Percentiles rank a stretch among this genome's conserved stretches.
Conservation (phyloP, 2,113 vertebrate species). For the Sylvietta virens region DNA sequence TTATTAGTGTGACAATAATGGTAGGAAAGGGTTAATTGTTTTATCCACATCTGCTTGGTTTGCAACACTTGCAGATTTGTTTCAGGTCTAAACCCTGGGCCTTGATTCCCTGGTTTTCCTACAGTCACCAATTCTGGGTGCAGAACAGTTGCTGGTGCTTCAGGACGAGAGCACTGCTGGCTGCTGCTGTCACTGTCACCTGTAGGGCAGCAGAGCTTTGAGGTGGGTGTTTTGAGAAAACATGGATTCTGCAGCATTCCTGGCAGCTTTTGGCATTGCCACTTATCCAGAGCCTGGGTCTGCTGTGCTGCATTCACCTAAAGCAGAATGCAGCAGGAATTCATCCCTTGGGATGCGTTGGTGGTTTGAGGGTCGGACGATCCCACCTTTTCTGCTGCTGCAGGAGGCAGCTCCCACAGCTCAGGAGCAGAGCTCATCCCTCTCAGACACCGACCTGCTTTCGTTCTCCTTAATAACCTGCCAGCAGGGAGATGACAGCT, state of each 20-base stretch:
- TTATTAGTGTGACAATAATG: too few species aligned
- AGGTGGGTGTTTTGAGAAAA: not conserved
- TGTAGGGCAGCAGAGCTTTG: not conserved
- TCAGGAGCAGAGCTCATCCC: not conserved
- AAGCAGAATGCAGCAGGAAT: not conserved
- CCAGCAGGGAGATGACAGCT: not conserved
- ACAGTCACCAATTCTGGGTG: not conserved
- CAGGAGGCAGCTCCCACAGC: not conserved
- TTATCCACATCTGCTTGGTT: not conserved
- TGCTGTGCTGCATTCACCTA: not conserved
- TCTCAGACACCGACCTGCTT: not conserved
- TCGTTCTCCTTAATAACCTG: not conserved
- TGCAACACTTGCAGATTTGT: not conserved
- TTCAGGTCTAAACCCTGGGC: not conserved
- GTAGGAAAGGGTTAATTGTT: not conserved
- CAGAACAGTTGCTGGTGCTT: not conserved
- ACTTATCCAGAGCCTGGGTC: not conserved
- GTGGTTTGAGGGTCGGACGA: not conserved
- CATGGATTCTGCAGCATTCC: not conserved
- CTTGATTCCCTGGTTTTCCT: not conserved
- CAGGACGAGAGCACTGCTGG: not conserved
- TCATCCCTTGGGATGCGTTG: accelerated
- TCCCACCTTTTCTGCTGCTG: not conserved
- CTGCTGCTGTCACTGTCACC: not conserved
- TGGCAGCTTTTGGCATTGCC: not conserved